Percentiles rank a stretch among this genome's conserved stretches.
Conservation (phyloP, 2,113 vertebrate genomes). For the Zosterops pallidus region DNA sequence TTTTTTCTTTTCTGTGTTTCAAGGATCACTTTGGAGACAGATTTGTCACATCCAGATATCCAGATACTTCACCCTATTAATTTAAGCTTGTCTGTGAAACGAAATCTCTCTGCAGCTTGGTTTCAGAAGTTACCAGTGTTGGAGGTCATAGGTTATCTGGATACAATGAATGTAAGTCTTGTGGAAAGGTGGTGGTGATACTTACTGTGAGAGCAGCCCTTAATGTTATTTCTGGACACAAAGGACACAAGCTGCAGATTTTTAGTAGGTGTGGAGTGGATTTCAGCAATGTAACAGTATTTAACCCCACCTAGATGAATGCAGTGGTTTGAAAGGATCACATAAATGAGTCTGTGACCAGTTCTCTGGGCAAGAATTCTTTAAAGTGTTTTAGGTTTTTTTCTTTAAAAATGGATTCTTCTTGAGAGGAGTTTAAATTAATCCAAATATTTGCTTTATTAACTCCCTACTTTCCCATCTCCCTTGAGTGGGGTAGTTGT, state of each 20-base stretch:
- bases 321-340: background rate
- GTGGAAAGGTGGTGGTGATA: background rate
- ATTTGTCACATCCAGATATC: constrained; percentile 72
- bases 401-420: background rate
- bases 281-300: background rate
- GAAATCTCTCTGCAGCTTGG: constrained; percentile 90
- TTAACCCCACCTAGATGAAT: background rate
- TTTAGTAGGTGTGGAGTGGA: background rate
- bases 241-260: background rate
- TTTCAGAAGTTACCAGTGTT: constrained; percentile 84
- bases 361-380: background rate
- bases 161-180: constrained; percentile 84
- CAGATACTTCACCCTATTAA: constrained; percentile 92
- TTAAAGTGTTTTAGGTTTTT: background rate
- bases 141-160: constrained; percentile 85
- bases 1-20: background rate
- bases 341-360: background rate
- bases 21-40: constrained; percentile 76
- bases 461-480: background rate
- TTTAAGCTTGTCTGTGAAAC: constrained; percentile 83
- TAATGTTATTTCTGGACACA: background rate
- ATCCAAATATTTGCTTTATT: background rate
- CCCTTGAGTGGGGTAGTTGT: background rate
- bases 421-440: background rate
- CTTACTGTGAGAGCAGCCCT: background rate